A percentile compares a stretch with the other conserved stretches of the same genome.
These are phyloP conservation scores for Elegia similella DNA, from an alignment of 2,888 invertebrate genomes.

Conservation along the genomic window DNA sequence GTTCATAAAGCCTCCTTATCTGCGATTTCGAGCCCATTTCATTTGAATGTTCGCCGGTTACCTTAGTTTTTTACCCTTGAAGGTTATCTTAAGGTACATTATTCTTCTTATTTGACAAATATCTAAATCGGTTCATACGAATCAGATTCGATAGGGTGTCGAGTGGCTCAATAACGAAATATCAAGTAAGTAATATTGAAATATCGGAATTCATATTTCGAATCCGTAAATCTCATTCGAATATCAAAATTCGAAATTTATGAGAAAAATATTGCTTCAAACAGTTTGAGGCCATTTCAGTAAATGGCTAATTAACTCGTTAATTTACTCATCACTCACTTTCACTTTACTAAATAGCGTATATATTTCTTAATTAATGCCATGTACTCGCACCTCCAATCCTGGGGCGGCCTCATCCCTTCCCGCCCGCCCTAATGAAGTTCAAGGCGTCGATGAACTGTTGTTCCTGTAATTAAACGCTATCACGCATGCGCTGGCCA, in stretches of 20 bases:
- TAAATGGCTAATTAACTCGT: background rate
- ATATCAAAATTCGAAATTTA: background rate
- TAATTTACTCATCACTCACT: background rate
- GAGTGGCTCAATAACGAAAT: background rate
- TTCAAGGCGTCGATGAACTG: conserved; percentile 72
- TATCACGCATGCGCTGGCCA: conserved; percentile 72
- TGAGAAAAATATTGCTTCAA: too few species aligned
- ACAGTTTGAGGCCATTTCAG: background rate
- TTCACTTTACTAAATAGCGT: background rate
- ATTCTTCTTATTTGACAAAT: conserved; percentile 28
- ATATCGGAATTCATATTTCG: background rate
- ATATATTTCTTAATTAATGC: conserved; percentile 4
- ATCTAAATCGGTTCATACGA: conserved; percentile 19
- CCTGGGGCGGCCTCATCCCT: conserved; percentile 30
- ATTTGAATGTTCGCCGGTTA: conserved; percentile 65
- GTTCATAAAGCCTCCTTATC: conserved; percentile 69
- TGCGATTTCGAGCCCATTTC: conserved; percentile 75
- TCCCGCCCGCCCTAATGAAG: conserved; percentile 57
- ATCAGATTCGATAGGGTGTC: conserved; percentile 2
- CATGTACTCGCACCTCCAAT: background rate
- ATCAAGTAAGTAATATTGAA: background rate
- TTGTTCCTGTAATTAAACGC: conserved; percentile 73
- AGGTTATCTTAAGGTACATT: conserved; percentile 27
- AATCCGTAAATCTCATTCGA: background rate
- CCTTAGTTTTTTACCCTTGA: conserved; percentile 45